Conservation (phyloP, 2,888 invertebrate genomes). For the Crocallis elinguaria region DNA sequence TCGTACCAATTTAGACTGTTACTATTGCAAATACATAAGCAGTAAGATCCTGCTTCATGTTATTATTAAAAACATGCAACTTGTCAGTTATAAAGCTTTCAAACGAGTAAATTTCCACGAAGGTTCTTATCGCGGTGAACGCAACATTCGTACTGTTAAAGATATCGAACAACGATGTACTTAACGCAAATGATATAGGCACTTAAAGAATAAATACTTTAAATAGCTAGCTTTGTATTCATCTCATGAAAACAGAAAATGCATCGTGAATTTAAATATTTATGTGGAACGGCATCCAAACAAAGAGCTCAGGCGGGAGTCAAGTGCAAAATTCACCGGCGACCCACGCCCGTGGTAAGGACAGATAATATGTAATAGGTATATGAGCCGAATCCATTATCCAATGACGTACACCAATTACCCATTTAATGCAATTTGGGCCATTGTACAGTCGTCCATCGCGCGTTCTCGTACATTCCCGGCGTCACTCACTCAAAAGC, state of each 20-base stretch:
- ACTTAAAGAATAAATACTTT: conserved; percentile 48
- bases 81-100: conserved; percentile 5
- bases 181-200: conserved; percentile 34
- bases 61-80: conserved; percentile 3
- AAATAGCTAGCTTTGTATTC: conserved; percentile 66
- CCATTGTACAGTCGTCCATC: conserved; percentile 74
- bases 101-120: conserved; percentile 14
- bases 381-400: conserved; percentile 81
- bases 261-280: conserved; percentile 71
- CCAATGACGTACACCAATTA: conserved; percentile 84
- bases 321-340: conserved; percentile 75
- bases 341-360: conserved; percentile 68
- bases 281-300: conserved; percentile 66
- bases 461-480: conserved; percentile 73
- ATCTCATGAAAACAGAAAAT: conserved; percentile 68
- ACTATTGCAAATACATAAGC: background rate
- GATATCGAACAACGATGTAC: conserved; percentile 38
- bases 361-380: conserved; percentile 72
- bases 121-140: conserved; percentile 40
- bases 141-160: conserved; percentile 27
- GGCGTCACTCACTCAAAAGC: conserved; percentile 79
- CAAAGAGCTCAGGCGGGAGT: conserved; percentile 68
- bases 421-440: conserved; percentile 84
- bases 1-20: background rate
- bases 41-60: background rate